Percentiles rank a stretch among this genome's conserved stretches.
Conservation (phyloP, 2,888 invertebrate genomes). For the Rhimphoctona megacephalus region DNA sequence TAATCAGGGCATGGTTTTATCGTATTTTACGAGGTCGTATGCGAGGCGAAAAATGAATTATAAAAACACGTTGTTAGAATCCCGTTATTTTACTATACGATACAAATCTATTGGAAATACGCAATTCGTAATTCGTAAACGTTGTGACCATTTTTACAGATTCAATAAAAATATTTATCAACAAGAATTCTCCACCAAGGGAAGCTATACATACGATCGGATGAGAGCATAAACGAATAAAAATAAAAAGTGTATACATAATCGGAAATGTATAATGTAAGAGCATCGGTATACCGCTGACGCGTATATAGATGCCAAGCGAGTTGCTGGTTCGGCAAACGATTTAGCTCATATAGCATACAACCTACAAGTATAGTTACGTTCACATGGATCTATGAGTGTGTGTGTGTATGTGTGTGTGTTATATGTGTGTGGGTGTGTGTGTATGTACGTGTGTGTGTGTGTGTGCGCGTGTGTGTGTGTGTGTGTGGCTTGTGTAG, state of each 20-base stretch:
- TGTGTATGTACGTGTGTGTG: slow-evolving; percentile 32
- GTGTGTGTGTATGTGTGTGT: slow-evolving; percentile 28
- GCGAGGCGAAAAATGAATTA: background rate
- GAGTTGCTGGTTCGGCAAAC: slow-evolving; percentile 70
- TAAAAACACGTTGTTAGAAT: background rate
- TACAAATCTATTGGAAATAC: background rate
- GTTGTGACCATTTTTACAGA: background rate
- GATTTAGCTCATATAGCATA: slow-evolving; percentile 71
- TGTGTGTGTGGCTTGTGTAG: slow-evolving; percentile 48
- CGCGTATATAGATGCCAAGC: slow-evolving; percentile 61
- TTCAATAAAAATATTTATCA: background rate
- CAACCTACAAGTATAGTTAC: background rate
- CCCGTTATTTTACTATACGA: background rate
- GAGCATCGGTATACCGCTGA: slow-evolving; percentile 65
- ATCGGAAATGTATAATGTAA: slow-evolving; percentile 61
- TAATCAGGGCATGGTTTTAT: background rate
- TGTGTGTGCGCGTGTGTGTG: slow-evolving; percentile 10
- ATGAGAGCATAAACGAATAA: slow-evolving; percentile 18
- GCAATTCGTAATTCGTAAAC: background rate
- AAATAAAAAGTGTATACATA: background rate
- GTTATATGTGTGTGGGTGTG: no score
- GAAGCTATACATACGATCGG: background rate
- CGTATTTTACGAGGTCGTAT: background rate
- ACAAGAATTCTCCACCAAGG: background rate
- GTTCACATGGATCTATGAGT: slow-evolving; percentile 48